Evolutionary conservation across 2,113 vertebrate genomes (phyloP), one percentile per base, ranked within the genome.

Genomic region (Craseonycteris thonglongyai): DNA sequence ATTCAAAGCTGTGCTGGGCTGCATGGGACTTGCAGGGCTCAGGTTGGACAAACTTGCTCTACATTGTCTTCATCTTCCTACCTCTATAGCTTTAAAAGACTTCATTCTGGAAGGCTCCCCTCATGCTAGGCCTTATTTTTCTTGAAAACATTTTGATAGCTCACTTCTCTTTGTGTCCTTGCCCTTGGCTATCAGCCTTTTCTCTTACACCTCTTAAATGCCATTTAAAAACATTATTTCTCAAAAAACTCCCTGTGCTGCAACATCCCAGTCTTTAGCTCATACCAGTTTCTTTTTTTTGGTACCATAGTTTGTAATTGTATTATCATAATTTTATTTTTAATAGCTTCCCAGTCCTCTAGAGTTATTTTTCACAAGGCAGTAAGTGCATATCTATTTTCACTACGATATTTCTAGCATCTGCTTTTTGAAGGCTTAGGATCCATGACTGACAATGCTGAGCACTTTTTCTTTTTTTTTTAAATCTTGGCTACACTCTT

Each of bases 311-410:
- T 56, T 92, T 93, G 38, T 82, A 92, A 93, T 80, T 59, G 10
- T 54, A 71, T 88, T 76, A 90, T 35, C 86, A 30, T 95, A 65
- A 88, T 92, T 90, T 95, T 54, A 69, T 75, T 94, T 78, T 81
- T 59, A 91, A 95, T 81, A 71, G 65, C 59, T 26, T 79, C 59
- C 11, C 14, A 45, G 33, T 71, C 59, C 76, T 71, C 91, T 45
- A 24, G 47, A 90, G 85, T 69, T 40, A 71, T 78, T 80, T 91
- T 93, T 61, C 21, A 59, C 3, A 45, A 74, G 61, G 66, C 68
- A 84, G 49, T 80, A 35, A 85, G 75, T 88, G 28, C 26, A 10
- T 33, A 42, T 65, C 69, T 72, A 40, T 83, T 92, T 92, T 80
- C 90, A 83, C 26, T 35, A 69, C 9, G n/a, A 7, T 75, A 63